phyloP scores from a whole-genome alignment of 1,140 invertebrate genomes.

The Drosophila saltans region DNA sequence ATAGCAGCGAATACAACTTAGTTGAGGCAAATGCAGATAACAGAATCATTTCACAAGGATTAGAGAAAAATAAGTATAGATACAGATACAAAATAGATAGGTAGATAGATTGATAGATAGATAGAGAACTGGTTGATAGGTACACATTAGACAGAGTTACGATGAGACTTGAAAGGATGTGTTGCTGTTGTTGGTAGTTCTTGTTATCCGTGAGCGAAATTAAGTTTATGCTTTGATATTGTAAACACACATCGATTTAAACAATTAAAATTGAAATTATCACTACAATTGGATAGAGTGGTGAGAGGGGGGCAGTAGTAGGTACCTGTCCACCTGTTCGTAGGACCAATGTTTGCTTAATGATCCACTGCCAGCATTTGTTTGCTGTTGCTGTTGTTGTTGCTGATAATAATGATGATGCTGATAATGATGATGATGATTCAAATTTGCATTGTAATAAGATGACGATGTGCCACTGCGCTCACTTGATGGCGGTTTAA shows the following conservation, averaged over 20 bases:
- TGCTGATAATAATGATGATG: not conserved
- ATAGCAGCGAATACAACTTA: constrained; percentile 66
- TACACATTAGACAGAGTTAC: constrained; percentile 16
- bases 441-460: constrained; percentile 53
- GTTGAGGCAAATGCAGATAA: constrained; percentile 48
- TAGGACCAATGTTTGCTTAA: constrained; percentile 82
- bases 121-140: constrained; percentile 12
- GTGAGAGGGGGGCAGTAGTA: constrained; percentile 58
- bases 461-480: constrained; percentile 84
- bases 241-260: constrained; percentile 20
- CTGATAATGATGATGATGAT: constrained; percentile 24
- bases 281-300: constrained; percentile 35
- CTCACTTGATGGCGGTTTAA: constrained; percentile 90
- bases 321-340: constrained; percentile 81
- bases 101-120: not conserved
- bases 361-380: constrained; percentile 83
- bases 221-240: constrained; percentile 14
- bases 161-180: not conserved
- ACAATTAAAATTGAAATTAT: constrained; percentile 23
- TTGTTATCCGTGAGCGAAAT: constrained; percentile 4
- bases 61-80: constrained; percentile 30
- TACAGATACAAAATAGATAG: not conserved
- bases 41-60: constrained; percentile 43
- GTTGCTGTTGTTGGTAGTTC: not conserved
- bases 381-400: not conserved